phyloP scores from a whole-genome alignment of 2,888 invertebrate genomes.

The Callyntrura guangdongensis region DNA sequence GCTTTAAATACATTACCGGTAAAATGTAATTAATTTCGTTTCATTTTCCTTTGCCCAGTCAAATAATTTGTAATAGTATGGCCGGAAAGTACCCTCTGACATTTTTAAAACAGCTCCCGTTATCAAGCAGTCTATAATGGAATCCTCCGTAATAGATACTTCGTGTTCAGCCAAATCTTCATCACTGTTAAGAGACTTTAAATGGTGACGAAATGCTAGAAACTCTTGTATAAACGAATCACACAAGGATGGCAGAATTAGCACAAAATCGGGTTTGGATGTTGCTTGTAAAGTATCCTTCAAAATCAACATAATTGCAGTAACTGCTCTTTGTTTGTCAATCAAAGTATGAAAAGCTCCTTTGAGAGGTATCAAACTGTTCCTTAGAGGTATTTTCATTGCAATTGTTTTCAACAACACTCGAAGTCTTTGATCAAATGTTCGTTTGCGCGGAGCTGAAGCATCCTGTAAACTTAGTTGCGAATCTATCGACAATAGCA shows the following conservation, averaged over 20 bases:
- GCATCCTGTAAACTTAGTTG: slow-evolving; percentile 78
- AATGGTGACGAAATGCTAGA: slow-evolving; percentile 85
- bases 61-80: slow-evolving; percentile 94
- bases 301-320: slow-evolving; percentile 91
- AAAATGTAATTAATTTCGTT: slow-evolving; percentile 93
- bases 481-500: slow-evolving; percentile 78
- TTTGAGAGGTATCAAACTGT: slow-evolving; percentile 80
- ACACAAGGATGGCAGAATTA: slow-evolving; percentile 90
- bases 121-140: slow-evolving; percentile 92
- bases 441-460: slow-evolving; percentile 79
- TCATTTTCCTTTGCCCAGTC: slow-evolving; percentile 92
- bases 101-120: slow-evolving; percentile 92
- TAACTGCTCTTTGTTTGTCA: slow-evolving; percentile 87
- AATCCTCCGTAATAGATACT: slow-evolving; percentile 88
- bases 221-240: slow-evolving; percentile 90
- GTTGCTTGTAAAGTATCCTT: slow-evolving; percentile 90
- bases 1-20: slow-evolving; percentile 88
- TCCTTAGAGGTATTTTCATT: slow-evolving; percentile 82
- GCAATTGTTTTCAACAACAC: slow-evolving; percentile 81
- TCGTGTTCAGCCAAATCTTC: slow-evolving; percentile 40
- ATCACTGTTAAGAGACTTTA: neutral
- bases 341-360: slow-evolving; percentile 79
- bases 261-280: slow-evolving; percentile 89
- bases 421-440: slow-evolving; percentile 83
- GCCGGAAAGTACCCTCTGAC: slow-evolving; percentile 95